Evolutionary conservation across 2,888 invertebrate species (phyloP), one percentile per base, ranked within the genome.

Genomic region (Griposia aprilina): DNA sequence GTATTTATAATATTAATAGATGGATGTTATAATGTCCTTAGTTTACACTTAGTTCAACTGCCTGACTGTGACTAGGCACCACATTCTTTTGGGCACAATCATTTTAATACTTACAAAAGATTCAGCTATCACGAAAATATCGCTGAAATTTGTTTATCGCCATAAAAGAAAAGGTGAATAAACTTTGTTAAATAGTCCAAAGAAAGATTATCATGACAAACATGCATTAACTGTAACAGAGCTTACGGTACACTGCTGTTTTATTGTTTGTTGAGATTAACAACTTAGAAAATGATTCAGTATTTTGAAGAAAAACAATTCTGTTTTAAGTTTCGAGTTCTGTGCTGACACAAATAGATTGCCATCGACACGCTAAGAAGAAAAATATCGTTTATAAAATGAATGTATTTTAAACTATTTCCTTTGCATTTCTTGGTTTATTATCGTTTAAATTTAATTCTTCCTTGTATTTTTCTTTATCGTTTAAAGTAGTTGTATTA

Each of bases 161-260:
- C 45, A 30, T 30, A 2, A 36, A 55, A 30, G 20, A 62, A 55
- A 59, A 57, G 30, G n/a, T 59, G 26, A 68, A 63, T 55, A 20
- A 75, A 60, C 50, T 65, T 13, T 0, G 13, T n/a, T 23, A 45
- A 57, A 55, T 55, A 23, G 23, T 30, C 15, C 41, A 70, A 71
- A 74, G 45, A 65, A n/a, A 68, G 23, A 55, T 55, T 74, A 36
- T 74, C 81, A 84, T 63, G 81, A 74, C 62, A 48, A 74, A 75
- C 62, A 52, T 55, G 20, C 62, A 84, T 84, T 62, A 77, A 23
- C 7, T n/a, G 55, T 26, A 13, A 55, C 59, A 23, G 7, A 26
- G 59, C 48, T 57, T 17, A 36, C 30, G 26, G 41, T 62, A 10
- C n/a, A 13, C 13, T 68, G 48, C 26, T 0, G 6, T 48, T 50